phyloP scores from a whole-genome alignment of 2,797 vertebrate species.

The Chiroxiphia lanceolata region DNA sequence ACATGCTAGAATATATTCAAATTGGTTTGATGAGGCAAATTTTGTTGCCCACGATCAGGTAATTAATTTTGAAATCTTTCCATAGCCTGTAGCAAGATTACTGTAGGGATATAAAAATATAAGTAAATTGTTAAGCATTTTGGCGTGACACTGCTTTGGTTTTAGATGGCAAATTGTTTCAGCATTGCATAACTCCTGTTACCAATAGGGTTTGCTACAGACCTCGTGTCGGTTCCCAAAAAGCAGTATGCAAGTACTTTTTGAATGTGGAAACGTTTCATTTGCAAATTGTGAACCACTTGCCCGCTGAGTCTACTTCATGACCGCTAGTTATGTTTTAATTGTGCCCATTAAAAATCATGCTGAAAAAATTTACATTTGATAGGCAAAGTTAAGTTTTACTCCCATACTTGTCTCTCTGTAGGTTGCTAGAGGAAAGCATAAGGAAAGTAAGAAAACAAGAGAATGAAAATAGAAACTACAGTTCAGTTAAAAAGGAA shows the following conservation, averaged over 20 bases:
- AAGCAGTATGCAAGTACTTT: constrained; percentile 71
- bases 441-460: constrained; percentile 90
- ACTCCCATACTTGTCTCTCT: constrained; percentile 99
- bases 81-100: constrained; percentile 83
- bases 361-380: constrained; percentile 99
- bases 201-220: constrained; percentile 77
- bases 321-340: constrained; percentile 94
- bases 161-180: constrained; percentile 83
- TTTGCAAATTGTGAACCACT: constrained; percentile 93
- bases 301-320: constrained; percentile 95
- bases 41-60: constrained; percentile 76
- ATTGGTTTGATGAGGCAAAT: constrained; percentile 73
- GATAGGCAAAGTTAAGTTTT: constrained; percentile 99
- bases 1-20: constrained; percentile 63
- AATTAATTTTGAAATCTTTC: constrained; percentile 81
- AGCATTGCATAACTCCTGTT: constrained; percentile 74
- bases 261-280: constrained; percentile 75
- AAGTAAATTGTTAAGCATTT: constrained; percentile 76
- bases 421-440: constrained; percentile 99
- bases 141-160: constrained; percentile 71
- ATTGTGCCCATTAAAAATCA: constrained; percentile 95
- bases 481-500: constrained; percentile 76
- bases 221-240: constrained; percentile 71
- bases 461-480: constrained; percentile 89
- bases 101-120: constrained; percentile 77